A percentile compares a stretch with the other conserved stretches of the same genome.
phyloP scores from a whole-genome alignment of 2,113 vertebrate genomes.

The Urocynchramus pylzowi region DNA sequence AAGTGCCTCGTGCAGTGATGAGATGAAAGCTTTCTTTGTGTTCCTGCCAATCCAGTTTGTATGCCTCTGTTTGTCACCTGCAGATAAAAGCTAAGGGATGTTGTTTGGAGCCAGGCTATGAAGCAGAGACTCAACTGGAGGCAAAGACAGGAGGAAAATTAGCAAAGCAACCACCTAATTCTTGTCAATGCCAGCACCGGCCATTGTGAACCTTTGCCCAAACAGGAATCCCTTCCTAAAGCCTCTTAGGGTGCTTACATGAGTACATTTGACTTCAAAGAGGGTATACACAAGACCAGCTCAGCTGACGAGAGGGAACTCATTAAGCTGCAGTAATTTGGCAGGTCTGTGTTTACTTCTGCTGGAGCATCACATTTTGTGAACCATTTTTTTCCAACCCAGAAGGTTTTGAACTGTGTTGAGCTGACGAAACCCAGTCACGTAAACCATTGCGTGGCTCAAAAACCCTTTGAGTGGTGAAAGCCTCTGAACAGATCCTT shows the following conservation, averaged over 20 bases:
- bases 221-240: neutral
- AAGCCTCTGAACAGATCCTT: neutral
- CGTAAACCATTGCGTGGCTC: neutral
- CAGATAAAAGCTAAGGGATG: conserved; percentile 53
- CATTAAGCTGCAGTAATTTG: conserved; percentile 14
- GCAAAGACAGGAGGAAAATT: conserved; percentile 4
- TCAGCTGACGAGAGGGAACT: neutral
- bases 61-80: conserved; percentile 62
- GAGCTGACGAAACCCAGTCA: neutral
- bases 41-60: conserved; percentile 64
- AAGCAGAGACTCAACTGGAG: conserved; percentile 13
- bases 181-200: conserved; percentile 5
- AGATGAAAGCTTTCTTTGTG: conserved; percentile 66
- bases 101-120: conserved; percentile 7
- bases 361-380: neutral
- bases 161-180: conserved; percentile 34
- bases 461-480: neutral
- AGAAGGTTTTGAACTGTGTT: neutral
- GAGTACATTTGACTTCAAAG: neutral
- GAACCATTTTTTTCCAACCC: neutral
- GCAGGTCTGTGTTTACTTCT: neutral
- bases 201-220: conserved; percentile 2
- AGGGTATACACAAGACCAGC: neutral
- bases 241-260: neutral
- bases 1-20: conserved; percentile 56